These are phyloP conservation scores for Synergus itoensis DNA, from an alignment of 2,888 invertebrate genomes.

Conservation along the genomic window DNA sequence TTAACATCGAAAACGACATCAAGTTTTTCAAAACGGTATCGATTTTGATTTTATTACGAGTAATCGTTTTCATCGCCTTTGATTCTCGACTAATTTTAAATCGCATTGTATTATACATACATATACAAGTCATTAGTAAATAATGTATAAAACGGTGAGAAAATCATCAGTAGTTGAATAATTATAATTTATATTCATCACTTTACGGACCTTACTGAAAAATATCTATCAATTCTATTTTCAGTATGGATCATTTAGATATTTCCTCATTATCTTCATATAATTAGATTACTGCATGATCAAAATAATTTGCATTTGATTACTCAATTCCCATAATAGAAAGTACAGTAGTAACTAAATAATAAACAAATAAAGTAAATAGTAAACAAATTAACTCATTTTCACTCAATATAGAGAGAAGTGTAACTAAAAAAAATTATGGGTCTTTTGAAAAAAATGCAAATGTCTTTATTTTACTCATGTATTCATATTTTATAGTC, in stretches of 20 bases:
- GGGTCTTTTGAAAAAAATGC: too few species aligned
- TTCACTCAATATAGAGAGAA: not conserved
- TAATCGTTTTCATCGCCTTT: conserved; percentile 8
- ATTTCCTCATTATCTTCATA: not conserved
- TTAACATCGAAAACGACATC: too few species aligned
- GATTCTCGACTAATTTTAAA: conserved; percentile 4
- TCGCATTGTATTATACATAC: conserved; percentile 32
- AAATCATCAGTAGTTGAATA: not conserved
- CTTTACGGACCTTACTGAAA: too few species aligned
- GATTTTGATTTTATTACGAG: not conserved
- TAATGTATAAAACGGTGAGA: conserved; percentile 5
- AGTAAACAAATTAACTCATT: not conserved
- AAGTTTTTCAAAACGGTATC: too few species aligned
- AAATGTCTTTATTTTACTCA: too few species aligned
- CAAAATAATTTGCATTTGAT: too few species aligned
- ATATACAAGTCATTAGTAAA: conserved; percentile 39
- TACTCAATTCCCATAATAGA: not conserved
- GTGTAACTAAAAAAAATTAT: too few species aligned
- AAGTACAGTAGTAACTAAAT: not conserved
- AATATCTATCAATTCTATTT: not conserved
- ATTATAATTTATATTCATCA: too few species aligned
- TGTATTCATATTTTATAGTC: too few species aligned
- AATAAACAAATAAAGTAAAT: too few species aligned
- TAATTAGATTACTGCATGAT: too few species aligned
- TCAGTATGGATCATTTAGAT: not conserved